These are phyloP conservation scores for Phalacrocorax brasilianus DNA, from an alignment of 2,113 vertebrate species.

Conservation along the genomic window DNA sequence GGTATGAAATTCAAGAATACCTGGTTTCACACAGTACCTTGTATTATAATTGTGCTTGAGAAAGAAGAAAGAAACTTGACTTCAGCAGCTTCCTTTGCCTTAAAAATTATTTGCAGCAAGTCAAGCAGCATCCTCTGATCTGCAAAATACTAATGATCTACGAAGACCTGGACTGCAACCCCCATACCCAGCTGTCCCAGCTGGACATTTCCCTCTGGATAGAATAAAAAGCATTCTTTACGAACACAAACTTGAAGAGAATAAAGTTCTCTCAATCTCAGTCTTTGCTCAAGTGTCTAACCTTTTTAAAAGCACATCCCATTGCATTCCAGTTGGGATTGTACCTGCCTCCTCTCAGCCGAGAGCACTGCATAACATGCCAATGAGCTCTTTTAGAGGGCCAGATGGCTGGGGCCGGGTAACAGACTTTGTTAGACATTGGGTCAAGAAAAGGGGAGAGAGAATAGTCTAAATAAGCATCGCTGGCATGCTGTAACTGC, in stretches of 20 bases:
- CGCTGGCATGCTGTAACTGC: rapidly evolving
- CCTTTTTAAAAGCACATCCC: not conserved
- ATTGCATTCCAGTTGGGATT: rapidly evolving
- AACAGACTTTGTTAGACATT: not conserved
- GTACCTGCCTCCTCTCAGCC: not conserved
- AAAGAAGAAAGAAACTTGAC: not conserved
- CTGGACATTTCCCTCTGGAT: not conserved
- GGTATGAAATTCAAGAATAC: not conserved
- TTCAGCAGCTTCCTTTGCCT: not conserved
- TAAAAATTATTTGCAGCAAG: no score
- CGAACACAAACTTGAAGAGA: not conserved
- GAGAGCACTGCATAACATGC: not conserved
- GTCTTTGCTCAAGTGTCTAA: rapidly evolving
- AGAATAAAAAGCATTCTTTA: no score
- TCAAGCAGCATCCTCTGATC: no score
- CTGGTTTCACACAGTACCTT: not conserved
- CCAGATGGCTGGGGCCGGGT: not conserved
- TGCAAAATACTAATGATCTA: rapidly evolving
- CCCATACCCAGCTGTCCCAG: not conserved
- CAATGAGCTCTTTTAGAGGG: not conserved
- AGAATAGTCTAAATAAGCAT: not conserved
- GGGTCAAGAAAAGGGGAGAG: not conserved
- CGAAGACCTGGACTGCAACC: not conserved
- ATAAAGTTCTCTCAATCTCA: not conserved
- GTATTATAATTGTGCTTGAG: rapidly evolving